Evolutionary conservation across 2,797 vertebrate species (phyloP).

Genomic region (Characodon lateralis): DNA sequence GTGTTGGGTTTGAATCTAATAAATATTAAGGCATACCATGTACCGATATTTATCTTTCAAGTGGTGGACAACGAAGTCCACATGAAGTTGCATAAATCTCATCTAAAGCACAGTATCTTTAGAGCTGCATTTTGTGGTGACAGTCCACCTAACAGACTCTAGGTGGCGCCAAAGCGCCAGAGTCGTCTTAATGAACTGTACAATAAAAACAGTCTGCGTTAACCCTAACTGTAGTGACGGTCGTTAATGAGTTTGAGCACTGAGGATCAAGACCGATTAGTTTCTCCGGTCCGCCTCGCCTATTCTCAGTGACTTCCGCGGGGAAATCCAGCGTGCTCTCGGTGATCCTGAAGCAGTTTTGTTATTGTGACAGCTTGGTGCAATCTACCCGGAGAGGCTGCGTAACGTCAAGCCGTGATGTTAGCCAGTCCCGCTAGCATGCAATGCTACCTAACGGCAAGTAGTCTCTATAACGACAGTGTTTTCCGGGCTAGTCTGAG

Average conservation of each 20-base stretch:
- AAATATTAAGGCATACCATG: background rate
- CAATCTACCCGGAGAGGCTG: conserved; percentile 42
- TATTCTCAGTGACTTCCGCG: conserved; percentile 8
- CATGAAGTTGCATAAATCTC: background rate
- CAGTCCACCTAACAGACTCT: background rate
- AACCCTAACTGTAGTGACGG: conserved; percentile 57
- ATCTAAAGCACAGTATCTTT: background rate
- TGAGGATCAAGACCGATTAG: conserved; percentile 34
- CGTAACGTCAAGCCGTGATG: conserved; percentile 58
- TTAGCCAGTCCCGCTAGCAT: conserved; percentile 66
- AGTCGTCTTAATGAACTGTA: conserved; percentile 28
- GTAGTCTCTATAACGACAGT: conserved; percentile 15
- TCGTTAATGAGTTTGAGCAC: conserved; percentile 53
- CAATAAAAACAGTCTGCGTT: conserved; percentile 49
- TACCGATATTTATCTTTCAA: background rate
- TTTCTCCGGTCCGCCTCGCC: conserved; percentile 12
- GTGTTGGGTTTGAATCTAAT: background rate
- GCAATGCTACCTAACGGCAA: conserved; percentile 40
- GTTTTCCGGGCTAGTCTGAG: conserved; percentile 14
- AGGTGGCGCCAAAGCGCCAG: conserved; percentile 47
- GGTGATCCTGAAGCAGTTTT: conserved; percentile 48
- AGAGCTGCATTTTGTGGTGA: background rate
- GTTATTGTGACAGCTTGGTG: conserved; percentile 41
- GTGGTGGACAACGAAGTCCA: background rate
- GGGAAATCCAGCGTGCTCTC: conserved; percentile 3